Conservation (phyloP, 2,797 vertebrate genomes). For the Poecilia wingei region DNA sequence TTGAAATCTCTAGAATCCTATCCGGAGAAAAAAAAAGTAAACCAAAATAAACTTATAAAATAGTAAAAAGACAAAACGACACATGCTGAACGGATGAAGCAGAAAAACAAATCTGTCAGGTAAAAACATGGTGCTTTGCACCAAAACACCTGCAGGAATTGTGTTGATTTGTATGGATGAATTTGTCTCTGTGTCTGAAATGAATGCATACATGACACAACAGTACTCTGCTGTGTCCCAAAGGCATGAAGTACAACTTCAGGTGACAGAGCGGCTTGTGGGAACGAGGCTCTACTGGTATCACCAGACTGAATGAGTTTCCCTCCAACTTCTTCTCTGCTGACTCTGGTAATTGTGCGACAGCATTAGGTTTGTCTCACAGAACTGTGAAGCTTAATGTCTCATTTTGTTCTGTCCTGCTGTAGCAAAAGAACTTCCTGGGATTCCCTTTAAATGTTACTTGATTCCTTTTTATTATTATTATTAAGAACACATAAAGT, state of each 20-base stretch:
- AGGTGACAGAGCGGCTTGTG: neutral
- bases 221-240: conserved; percentile 13
- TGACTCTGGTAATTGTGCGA: neutral
- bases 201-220: conserved; percentile 18
- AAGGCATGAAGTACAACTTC: neutral
- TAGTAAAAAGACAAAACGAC: neutral
- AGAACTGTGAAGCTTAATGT: neutral
- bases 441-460: neutral
- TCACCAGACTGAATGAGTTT: neutral
- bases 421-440: neutral
- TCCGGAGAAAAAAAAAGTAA: neutral
- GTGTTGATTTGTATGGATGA: conserved; percentile 7
- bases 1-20: neutral
- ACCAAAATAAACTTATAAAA: neutral
- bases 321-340: neutral
- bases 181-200: conserved; percentile 16
- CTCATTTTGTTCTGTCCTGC: neutral
- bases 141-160: conserved; percentile 26
- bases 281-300: neutral
- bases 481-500: neutral
- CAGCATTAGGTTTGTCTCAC: neutral
- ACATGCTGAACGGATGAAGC: neutral
- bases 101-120: neutral
- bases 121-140: neutral
- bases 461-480: neutral